phyloP scores from a whole-genome alignment of 1,140 invertebrate species.

The Panagrolaimus sp. region DNA sequence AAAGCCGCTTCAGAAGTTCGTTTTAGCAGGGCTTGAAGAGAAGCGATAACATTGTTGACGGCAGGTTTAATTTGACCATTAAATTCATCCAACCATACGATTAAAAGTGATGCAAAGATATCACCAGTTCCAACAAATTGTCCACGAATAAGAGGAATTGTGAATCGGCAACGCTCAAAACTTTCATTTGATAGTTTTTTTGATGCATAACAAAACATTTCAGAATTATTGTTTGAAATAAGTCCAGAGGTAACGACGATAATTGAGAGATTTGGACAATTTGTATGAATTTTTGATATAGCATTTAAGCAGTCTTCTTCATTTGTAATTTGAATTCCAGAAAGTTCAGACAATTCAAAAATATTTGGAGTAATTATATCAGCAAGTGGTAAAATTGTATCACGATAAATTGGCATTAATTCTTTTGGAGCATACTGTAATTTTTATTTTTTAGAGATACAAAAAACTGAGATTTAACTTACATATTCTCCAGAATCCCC shows the following conservation, averaged over 20 bases:
- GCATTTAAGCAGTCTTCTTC: constrained; percentile 42
- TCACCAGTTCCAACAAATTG: constrained; percentile 43
- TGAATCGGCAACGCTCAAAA: constrained; percentile 24
- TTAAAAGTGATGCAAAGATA: constrained; percentile 38
- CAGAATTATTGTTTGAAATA: not conserved
- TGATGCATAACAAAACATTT: constrained; percentile 31
- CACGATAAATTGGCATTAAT: constrained; percentile 76
- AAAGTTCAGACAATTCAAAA: constrained; percentile 63
- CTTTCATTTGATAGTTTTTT: not conserved
- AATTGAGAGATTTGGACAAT: constrained; percentile 17
- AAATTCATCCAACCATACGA: constrained; percentile 42
- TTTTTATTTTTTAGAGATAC: not conserved
- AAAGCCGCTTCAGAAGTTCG: constrained; percentile 35
- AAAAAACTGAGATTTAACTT: constrained; percentile 37
- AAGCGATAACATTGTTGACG: constrained; percentile 34
- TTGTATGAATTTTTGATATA: constrained; percentile 30
- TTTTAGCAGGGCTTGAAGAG: constrained; percentile 36
- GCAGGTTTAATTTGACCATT: constrained; percentile 29
- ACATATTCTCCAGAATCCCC: constrained; percentile 86
- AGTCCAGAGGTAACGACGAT: constrained; percentile 42
- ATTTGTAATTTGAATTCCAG: constrained; percentile 27
- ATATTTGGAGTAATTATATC: constrained; percentile 94
- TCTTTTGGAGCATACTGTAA: constrained; percentile 77
- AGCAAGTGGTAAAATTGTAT: constrained; percentile 77
- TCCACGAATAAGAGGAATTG: constrained; percentile 32